These are phyloP conservation scores for Sternotherus odoratus DNA, from an alignment of 2,797 vertebrate genomes.

Conservation along the genomic window DNA sequence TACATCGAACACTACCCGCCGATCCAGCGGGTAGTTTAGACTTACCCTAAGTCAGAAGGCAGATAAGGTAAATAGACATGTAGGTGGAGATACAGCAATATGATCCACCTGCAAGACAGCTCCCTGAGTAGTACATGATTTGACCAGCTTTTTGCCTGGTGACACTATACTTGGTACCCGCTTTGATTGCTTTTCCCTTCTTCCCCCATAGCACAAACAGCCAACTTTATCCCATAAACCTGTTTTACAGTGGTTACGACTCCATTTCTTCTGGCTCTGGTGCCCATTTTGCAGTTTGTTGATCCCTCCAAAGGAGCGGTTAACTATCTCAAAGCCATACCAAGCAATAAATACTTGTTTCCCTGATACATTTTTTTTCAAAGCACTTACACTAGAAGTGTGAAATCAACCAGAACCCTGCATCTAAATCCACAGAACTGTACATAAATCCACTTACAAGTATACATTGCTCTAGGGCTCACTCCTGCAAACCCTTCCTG, in stretches of 20 bases:
- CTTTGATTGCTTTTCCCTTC: neutral
- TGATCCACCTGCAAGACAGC: neutral
- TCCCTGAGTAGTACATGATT: neutral
- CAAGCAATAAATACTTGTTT: slow-evolving; percentile 1
- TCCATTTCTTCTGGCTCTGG: neutral
- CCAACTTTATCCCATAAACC: neutral
- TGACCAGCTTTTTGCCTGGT: neutral
- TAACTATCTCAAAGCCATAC: neutral
- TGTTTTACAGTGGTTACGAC: neutral
- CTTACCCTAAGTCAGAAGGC: neutral
- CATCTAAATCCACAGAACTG: slow-evolving; percentile 18
- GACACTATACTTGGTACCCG: neutral
- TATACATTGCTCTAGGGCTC: neutral
- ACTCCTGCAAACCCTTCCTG: neutral
- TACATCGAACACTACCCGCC: no score
- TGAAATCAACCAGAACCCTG: slow-evolving; percentile 23
- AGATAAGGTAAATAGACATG: neutral
- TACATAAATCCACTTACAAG: neutral
- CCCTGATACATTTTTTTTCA: neutral
- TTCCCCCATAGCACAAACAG: neutral
- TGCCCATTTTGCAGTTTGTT: neutral
- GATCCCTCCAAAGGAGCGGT: neutral
- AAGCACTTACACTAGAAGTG: neutral
- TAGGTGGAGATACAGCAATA: neutral
- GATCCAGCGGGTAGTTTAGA: no score